phyloP scores from a whole-genome alignment of 92 coral and sea anemone genomes.

The Plumapathes pennacea region DNA sequence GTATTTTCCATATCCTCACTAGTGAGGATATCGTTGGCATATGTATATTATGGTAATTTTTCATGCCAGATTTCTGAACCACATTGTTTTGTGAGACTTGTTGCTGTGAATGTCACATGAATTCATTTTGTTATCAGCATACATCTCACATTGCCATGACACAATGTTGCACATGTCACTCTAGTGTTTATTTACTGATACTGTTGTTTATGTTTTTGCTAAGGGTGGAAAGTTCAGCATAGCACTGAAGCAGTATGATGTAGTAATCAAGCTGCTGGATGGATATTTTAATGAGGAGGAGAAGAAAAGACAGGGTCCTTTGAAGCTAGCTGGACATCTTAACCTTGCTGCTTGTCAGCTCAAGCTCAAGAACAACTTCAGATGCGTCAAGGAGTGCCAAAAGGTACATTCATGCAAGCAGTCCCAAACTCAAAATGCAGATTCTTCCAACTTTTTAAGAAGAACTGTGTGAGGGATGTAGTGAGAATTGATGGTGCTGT shows the following conservation, averaged over 20 bases:
- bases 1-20: too few relatives aligned
- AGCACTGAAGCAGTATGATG: slow-evolving; percentile 76
- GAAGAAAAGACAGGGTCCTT: slow-evolving; percentile 48
- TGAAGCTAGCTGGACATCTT: slow-evolving; percentile 84
- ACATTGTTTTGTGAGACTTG: too few relatives aligned
- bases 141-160: background rate
- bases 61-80: too few relatives aligned
- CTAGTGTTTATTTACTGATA: background rate
- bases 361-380: slow-evolving; percentile 68
- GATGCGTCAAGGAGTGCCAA: slow-evolving; percentile 85
- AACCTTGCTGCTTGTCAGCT: slow-evolving; percentile 88
- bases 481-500: too few relatives aligned
- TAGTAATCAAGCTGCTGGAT: slow-evolving; percentile 69
- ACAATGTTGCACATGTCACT: background rate
- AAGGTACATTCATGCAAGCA: too few relatives aligned
- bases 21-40: too few relatives aligned
- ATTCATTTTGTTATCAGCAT: background rate
- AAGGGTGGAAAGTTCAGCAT: slow-evolving; percentile 80
- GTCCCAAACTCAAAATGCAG: too few relatives aligned
- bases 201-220: background rate
- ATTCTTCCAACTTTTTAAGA: too few relatives aligned
- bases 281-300: slow-evolving; percentile 72
- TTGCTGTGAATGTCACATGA: background rate
- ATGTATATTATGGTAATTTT: too few relatives aligned
- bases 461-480: too few relatives aligned